Base-by-base conservation (phyloP, 2,888 invertebrate species). In the Parnassius apollo region DNA sequence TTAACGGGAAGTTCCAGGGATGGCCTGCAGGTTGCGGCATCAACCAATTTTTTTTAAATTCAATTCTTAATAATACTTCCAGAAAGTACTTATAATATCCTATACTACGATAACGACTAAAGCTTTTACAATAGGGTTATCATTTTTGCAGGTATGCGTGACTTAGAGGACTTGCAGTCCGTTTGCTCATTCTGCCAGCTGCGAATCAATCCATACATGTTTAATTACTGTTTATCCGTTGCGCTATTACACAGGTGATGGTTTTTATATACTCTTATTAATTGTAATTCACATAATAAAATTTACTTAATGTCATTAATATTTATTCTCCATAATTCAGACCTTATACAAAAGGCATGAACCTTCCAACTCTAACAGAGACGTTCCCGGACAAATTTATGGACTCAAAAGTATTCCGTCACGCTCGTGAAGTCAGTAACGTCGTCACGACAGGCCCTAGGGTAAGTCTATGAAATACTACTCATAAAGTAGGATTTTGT, bases 311-410 rank as follows among this genome's bases (percentile, higher is more conserved):
- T 11, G 9, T 44, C 44, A 11, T 44, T 9, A 44, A 35, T 13
- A 9, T 46, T 57, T 2, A 22, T 57, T 13, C 56, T 13, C 3
- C 22, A 42, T 45, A 3, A 73, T 73, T 1, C 77, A 89, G 90
- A 66, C 76, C 77, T 0, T 96, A 96, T 76, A 95, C 95, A 2
- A 93, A 93, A 74, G 92, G 94, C 59, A 74, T 96, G 25, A 92
- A 93, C 57, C 80, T 96, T 55, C 96, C 96, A 0, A 93, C 95
- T 0, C 93, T 96, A 68, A 93, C 94, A 50, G 95, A 96, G 81
- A 90, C 94, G 0, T 96, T 97, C 81, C 97, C 97, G 0, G 95
- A 95, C 75, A 96, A 96, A 82, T 97, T 95, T 81, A 86, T 97
- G 71, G 96, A 96, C 71, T 93, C 95, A 10, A 93, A 94, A 42